Percentiles rank a stretch among this genome's conserved stretches.
These are phyloP conservation scores for Pseudocheirus occidentalis DNA, from an alignment of 2,797 vertebrate genomes.

Conservation along the genomic window DNA sequence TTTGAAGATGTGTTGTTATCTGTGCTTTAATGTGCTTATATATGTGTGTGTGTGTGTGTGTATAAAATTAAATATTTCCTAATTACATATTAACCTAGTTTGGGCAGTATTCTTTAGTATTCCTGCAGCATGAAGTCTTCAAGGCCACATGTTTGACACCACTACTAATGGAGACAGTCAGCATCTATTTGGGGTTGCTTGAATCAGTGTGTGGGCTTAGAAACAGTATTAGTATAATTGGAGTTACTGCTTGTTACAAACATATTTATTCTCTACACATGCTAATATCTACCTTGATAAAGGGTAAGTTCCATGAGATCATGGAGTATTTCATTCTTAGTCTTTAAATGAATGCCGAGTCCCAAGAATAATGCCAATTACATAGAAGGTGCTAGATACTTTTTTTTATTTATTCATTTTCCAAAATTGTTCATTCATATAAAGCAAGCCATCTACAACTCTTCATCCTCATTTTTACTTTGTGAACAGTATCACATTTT, in stretches of 20 bases:
- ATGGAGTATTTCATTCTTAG: not conserved
- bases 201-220: not conserved
- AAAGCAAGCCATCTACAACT: not conserved
- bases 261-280: no score
- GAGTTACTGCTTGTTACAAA: not conserved
- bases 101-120: not conserved
- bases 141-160: not conserved
- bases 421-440: not conserved
- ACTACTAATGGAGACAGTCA: no score
- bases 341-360: accelerated
- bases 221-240: not conserved
- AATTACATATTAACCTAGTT: not conserved
- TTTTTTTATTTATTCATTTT: not conserved
- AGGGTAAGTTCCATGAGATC: not conserved
- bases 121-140: not conserved
- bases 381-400: not conserved
- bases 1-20: no score
- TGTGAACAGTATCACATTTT: not conserved
- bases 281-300: not conserved
- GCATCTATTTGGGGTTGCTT: not conserved
- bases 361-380: not conserved
- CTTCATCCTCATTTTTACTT: not conserved
- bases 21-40: no score
- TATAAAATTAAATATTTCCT: not conserved
- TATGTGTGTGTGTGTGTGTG: no score